Base-by-base conservation (phyloP, 2,113 vertebrate species). In the Callipepla squamata region DNA sequence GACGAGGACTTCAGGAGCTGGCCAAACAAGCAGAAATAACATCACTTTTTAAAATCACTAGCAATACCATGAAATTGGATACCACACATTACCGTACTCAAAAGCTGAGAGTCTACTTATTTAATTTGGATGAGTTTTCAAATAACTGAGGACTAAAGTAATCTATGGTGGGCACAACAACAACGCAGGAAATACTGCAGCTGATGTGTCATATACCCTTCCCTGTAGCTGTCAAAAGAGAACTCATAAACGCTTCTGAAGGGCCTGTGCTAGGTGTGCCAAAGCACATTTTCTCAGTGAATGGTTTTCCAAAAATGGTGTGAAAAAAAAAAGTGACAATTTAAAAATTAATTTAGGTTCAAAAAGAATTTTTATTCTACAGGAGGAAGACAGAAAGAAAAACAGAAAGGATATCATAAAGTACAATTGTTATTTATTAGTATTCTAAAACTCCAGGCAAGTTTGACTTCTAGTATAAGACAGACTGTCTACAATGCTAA, bases 121-220 rank as follows among this genome's bases (percentile, higher is more conserved):
- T 96, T 92, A 14, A 86, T 94, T 86, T 94, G 87, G 85, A 65
- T 81, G 69, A 68, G 82, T 40, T 94, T 78, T 86, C 85, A 81
- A 86, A 79, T 89, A 92, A 57, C 73, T 93, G 47, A 36, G 80
- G 70, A 72, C 61, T 86, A 34, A 92, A 79, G 44, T 76, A 87
- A 85, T 68, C 45, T 47, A 2, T 3, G 40, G 82, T 30, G 45
- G 66, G 73, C 85, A 90, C 65, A 66, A 75, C 32, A 70, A 15
- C 2, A 11, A 11, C 1, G 4, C 32, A 79, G 80, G 75, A 88
- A 94, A 86, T 40, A 25, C 20, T 90, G 87, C n/a, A 12, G 42
- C 44, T 62, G 77, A 2, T 48, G 20, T 84, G 73, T 86, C 92
- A 65, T 3, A 59, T 3, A 0, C 22, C 69, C 47, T 55, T 51